phyloP scores from a whole-genome alignment of 2,113 vertebrate species.

The Epinephelus lanceolatus region DNA sequence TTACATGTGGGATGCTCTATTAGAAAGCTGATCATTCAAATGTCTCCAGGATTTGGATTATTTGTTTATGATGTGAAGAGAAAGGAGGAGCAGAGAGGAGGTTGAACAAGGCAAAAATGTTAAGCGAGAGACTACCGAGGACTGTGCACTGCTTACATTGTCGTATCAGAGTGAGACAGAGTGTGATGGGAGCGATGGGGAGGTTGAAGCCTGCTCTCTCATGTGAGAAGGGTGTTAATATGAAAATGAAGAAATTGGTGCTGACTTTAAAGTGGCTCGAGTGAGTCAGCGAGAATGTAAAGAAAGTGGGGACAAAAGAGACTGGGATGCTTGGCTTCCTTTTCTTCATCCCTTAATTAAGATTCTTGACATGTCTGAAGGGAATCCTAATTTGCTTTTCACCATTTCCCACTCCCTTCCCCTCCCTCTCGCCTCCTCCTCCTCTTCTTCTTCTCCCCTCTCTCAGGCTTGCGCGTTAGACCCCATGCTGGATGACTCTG shows the following conservation, averaged over 20 bases:
- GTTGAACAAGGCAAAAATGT: slow-evolving; percentile 6
- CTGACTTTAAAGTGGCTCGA: slow-evolving; percentile 54
- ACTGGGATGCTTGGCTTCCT: slow-evolving; percentile 43
- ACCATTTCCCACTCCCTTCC: background rate
- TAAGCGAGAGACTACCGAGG: background rate
- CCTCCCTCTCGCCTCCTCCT: background rate
- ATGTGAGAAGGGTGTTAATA: slow-evolving; percentile 30
- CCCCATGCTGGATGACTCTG: slow-evolving; percentile 94
- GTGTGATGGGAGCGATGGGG: background rate
- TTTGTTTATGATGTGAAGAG: background rate
- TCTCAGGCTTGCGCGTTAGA: slow-evolving; percentile 91
- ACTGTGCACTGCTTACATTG: background rate
- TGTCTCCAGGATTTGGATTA: background rate
- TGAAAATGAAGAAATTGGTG: slow-evolving; percentile 43
- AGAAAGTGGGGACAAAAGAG: slow-evolving; percentile 55
- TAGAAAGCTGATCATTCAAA: background rate
- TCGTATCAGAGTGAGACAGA: slow-evolving; percentile 1
- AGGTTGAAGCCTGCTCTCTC: background rate
- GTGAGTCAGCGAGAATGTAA: slow-evolving; percentile 62
- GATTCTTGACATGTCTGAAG: slow-evolving; percentile 67
- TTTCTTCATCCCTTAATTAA: slow-evolving; percentile 68
- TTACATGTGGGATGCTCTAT: background rate
- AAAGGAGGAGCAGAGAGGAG: background rate
- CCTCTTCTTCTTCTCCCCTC: background rate
- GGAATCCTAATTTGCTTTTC: slow-evolving; percentile 64